Conservation (phyloP, 2,888 invertebrate species). For the Drosophila falleni region DNA sequence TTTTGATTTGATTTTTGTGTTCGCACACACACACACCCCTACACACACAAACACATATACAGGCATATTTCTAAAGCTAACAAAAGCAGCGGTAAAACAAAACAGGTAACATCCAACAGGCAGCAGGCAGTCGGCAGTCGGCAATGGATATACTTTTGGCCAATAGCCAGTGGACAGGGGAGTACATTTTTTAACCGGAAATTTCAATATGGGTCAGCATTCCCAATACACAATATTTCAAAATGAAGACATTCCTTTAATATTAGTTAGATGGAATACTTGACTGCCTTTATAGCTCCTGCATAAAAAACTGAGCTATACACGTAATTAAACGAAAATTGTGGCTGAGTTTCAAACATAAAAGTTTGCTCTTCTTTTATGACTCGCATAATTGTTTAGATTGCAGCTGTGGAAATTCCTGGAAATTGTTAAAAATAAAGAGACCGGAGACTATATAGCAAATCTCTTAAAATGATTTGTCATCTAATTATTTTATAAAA, state of each 20-base stretch:
- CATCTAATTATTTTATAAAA: slow-evolving; percentile 15
- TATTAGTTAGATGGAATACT: slow-evolving; percentile 6
- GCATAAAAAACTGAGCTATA: not conserved
- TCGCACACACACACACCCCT: slow-evolving; percentile 49
- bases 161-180: slow-evolving; percentile 19
- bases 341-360: slow-evolving; percentile 4
- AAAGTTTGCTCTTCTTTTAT: slow-evolving; percentile 21
- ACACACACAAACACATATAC: slow-evolving; percentile 42
- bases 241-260: slow-evolving; percentile 15
- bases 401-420: slow-evolving; percentile 15
- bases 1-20: slow-evolving; percentile 75
- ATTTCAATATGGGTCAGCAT: slow-evolving; percentile 29
- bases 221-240: not conserved
- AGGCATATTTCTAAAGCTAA: slow-evolving; percentile 60
- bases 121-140: slow-evolving; percentile 25
- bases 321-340: slow-evolving; percentile 8
- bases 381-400: slow-evolving; percentile 10
- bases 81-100: slow-evolving; percentile 47
- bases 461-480: slow-evolving; percentile 23
- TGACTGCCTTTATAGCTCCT: not conserved
- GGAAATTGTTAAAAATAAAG: slow-evolving; percentile 11
- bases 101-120: slow-evolving; percentile 42
- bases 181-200: slow-evolving; percentile 47
- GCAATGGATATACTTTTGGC: slow-evolving; percentile 23
- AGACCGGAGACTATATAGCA: not conserved